phyloP scores from a whole-genome alignment of 2,797 vertebrate species.

The Odontamblyopus rebecca region DNA sequence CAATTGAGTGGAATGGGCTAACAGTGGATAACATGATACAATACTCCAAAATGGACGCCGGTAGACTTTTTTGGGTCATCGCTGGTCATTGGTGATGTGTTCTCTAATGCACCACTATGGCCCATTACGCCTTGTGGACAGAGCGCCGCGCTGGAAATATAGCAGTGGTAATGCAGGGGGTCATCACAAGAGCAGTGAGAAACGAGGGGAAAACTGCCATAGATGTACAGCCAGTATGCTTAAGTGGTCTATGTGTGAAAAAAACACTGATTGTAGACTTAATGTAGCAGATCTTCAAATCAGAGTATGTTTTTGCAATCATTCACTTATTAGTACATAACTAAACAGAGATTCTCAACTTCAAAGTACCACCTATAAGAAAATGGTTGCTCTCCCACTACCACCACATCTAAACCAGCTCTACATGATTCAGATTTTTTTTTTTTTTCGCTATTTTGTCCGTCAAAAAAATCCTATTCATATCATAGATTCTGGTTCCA shows the following conservation, averaged over 20 bases:
- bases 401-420: not conserved
- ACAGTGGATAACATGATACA: conserved; percentile 43
- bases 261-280: conserved; percentile 16
- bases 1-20: conserved; percentile 56
- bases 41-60: conserved; percentile 29
- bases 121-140: conserved; percentile 54
- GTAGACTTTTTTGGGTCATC: conserved; percentile 44
- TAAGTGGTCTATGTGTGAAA: not conserved
- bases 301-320: not conserved
- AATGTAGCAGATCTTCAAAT: too few species aligned
- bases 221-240: too few species aligned
- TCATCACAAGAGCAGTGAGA: conserved; percentile 10
- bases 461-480: too few species aligned
- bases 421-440: too few species aligned
- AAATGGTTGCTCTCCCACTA: not conserved
- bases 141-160: conserved; percentile 51
- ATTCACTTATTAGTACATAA: not conserved
- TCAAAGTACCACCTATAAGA: not conserved
- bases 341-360: not conserved
- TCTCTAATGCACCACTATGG: conserved; percentile 60
- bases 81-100: conserved; percentile 57
- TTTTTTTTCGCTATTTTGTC: too few species aligned
- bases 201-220: not conserved
- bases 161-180: conserved; percentile 50
- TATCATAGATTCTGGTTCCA: too few species aligned